Percentiles rank a stretch among this genome's conserved stretches.
Conservation (phyloP, 2,113 vertebrate species). For the Thunnus thynnus region DNA sequence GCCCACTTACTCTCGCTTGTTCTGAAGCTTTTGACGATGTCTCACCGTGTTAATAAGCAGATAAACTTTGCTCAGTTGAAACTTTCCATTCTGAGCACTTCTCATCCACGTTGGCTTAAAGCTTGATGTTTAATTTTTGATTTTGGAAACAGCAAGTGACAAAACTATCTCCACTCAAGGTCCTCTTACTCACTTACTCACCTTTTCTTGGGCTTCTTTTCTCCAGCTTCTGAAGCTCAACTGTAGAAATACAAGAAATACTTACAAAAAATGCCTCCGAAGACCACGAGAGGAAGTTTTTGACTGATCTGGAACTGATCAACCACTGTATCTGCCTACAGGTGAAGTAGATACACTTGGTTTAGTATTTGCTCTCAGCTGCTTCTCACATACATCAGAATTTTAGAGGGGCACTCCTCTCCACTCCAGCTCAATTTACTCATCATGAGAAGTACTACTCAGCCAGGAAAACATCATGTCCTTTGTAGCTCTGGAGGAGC, state of each 20-base stretch:
- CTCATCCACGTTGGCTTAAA: not conserved
- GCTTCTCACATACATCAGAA: slow-evolving; percentile 39
- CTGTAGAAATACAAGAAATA: not conserved
- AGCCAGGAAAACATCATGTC: too few relatives aligned
- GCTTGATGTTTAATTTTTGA: too few relatives aligned
- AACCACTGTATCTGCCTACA: not conserved
- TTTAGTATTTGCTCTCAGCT: not conserved
- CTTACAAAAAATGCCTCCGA: not conserved
- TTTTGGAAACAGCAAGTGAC: not conserved
- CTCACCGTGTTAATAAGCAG: too few relatives aligned
- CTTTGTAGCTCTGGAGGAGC: too few relatives aligned
- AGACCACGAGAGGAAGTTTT: slow-evolving; percentile 7
- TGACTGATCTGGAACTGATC: not conserved
- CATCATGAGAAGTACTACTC: too few relatives aligned
- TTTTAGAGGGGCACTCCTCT: not conserved
- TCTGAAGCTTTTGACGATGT: not conserved
- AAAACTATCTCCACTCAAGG: not conserved
- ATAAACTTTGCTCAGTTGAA: not conserved
- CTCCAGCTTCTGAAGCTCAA: not conserved
- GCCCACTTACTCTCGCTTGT: not conserved
- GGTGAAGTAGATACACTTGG: slow-evolving; percentile 14
- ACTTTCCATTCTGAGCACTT: not conserved
- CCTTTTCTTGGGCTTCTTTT: not conserved
- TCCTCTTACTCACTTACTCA: not conserved
- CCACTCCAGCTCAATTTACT: too few relatives aligned